Conservation (phyloP, 2,797 vertebrate genomes). For the Onychomys leucogaster region DNA sequence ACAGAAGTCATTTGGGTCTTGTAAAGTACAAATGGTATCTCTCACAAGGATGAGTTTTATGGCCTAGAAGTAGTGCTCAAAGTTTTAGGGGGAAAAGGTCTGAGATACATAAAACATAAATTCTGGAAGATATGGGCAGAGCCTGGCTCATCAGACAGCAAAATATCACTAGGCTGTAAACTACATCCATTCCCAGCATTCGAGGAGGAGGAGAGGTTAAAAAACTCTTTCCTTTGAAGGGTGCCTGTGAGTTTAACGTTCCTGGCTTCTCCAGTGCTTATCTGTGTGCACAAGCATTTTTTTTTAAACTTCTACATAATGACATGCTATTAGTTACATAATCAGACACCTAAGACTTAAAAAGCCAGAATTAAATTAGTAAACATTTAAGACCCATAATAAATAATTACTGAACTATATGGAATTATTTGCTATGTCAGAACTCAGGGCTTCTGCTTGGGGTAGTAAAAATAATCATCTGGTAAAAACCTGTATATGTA, state of each 20-base stretch:
- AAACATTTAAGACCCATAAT: neutral
- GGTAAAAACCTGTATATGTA: neutral
- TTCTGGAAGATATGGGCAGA: neutral
- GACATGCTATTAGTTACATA: neutral
- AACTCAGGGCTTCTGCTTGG: neutral
- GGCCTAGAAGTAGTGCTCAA: neutral
- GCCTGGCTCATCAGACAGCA: neutral
- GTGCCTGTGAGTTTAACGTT: neutral
- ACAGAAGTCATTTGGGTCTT: neutral
- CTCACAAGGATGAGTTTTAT: neutral
- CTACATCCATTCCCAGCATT: neutral
- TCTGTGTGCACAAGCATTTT: too few species aligned
- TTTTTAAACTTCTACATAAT: neutral
- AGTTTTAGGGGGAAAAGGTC: neutral
- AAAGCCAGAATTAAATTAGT: neutral
- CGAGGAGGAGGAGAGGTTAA: too few species aligned
- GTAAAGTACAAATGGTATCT: neutral
- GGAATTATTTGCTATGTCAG: neutral
- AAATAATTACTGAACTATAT: neutral
- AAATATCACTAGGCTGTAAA: neutral
- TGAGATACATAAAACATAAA: neutral
- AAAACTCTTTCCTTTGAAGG: neutral
- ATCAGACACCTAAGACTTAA: neutral
- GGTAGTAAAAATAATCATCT: neutral
- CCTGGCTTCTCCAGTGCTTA: neutral